These are phyloP conservation scores for Erythrocercus mccallii DNA, from an alignment of 2,113 vertebrate species.

Conservation along the genomic window DNA sequence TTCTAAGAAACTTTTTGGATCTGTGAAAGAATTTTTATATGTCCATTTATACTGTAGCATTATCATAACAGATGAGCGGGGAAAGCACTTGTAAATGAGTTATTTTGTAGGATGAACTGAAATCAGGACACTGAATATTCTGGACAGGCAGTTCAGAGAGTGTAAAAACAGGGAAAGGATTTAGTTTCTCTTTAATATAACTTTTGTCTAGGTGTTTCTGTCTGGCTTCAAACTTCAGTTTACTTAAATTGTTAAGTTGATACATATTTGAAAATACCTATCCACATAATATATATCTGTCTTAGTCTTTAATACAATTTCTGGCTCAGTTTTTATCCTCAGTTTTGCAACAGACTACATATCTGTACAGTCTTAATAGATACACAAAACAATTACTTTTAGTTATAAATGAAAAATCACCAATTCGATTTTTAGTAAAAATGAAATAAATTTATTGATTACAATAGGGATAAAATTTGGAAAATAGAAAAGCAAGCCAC, in stretches of 20 bases:
- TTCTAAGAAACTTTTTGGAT: not conserved
- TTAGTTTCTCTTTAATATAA: not conserved
- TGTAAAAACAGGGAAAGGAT: not conserved
- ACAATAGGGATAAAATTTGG: no score
- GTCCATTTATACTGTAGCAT: not conserved
- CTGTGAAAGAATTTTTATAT: not conserved
- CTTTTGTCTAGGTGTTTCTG: not conserved
- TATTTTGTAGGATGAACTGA: not conserved
- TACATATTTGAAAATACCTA: not conserved
- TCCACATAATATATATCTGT: not conserved
- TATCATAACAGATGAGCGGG: not conserved
- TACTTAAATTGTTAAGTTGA: not conserved
- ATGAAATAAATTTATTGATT: no score
- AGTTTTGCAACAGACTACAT: not conserved
- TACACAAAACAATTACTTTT: not conserved
- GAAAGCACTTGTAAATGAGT: not conserved
- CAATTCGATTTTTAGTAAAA: no score
- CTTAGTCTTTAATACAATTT: not conserved
- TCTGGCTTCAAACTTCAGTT: not conserved
- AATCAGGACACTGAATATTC: not conserved
- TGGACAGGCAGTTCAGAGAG: not conserved
- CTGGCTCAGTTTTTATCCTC: not conserved
- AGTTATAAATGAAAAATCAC: no score
- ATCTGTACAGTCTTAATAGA: not conserved
- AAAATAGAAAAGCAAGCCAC: no score